These are phyloP conservation scores for Channallabes apus DNA, from an alignment of 2,797 vertebrate species.

Conservation along the genomic window DNA sequence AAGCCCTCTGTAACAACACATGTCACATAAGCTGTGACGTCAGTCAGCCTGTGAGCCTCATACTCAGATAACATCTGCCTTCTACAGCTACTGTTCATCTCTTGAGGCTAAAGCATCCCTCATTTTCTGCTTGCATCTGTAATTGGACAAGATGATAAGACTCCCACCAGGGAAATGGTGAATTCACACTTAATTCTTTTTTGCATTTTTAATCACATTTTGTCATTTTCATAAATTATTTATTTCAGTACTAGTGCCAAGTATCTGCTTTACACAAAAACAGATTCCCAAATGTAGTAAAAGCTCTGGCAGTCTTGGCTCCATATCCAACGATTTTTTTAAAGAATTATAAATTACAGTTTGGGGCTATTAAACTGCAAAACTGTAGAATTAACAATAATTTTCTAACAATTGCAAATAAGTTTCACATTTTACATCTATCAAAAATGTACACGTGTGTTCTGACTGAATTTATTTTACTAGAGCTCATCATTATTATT, in stretches of 20 bases:
- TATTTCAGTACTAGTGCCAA: not conserved
- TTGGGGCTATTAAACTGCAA: no score
- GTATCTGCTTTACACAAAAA: conserved; percentile 15
- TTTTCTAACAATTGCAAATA: not conserved
- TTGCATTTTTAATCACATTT: conserved; percentile 39
- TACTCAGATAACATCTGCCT: conserved; percentile 71
- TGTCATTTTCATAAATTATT: conserved; percentile 28
- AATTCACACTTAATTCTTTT: not conserved
- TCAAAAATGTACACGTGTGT: not conserved
- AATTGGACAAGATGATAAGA: conserved; percentile 54
- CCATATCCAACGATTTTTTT: not conserved
- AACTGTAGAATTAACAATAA: not conserved
- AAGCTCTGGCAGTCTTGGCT: not conserved
- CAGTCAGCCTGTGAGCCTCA: conserved; percentile 44
- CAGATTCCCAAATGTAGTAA: not conserved
- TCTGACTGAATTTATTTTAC: not conserved
- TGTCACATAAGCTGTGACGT: conserved; percentile 68
- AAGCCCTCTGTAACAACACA: conserved; percentile 72
- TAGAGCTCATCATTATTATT: not conserved
- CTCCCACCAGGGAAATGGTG: not conserved
- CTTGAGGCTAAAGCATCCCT: conserved; percentile 45
- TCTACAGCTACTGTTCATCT: conserved; percentile 58
- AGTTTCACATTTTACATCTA: not conserved
- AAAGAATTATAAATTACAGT: not conserved
- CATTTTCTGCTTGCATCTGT: conserved; percentile 39